A percentile compares a stretch with the other conserved stretches of the same genome.
phyloP scores from a whole-genome alignment of 2,888 invertebrate species.

The Blera fallax region DNA sequence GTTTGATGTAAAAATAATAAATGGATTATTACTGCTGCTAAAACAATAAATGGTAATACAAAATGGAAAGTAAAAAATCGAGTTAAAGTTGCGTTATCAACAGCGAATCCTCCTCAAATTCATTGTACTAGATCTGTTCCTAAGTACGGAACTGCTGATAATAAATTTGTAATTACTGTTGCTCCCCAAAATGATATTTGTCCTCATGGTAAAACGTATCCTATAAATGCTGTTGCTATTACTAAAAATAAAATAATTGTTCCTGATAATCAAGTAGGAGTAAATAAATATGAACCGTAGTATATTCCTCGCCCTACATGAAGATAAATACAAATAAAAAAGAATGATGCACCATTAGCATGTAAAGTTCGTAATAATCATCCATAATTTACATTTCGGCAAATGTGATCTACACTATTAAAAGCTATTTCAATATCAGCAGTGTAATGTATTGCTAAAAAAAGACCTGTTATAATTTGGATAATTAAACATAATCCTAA shows the following conservation, averaged over 20 bases:
- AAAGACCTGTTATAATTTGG: constrained; percentile 87
- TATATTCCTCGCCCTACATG: constrained; percentile 87
- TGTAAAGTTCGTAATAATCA: constrained; percentile 87
- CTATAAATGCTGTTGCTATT: constrained; percentile 89
- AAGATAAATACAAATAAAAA: constrained; percentile 87
- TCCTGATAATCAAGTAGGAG: constrained; percentile 86
- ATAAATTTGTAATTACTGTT: constrained; percentile 89
- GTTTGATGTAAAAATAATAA: constrained; percentile 86
- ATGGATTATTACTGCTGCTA: constrained; percentile 85
- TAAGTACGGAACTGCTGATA: constrained; percentile 88
- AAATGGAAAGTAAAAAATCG: constrained; percentile 89
- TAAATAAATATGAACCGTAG: constrained; percentile 83
- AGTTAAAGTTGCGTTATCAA: constrained; percentile 88
- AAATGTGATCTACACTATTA: constrained; percentile 86
- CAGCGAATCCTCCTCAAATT: constrained; percentile 90
- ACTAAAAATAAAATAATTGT: constrained; percentile 86
- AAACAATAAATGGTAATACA: constrained; percentile 87
- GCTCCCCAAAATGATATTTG: constrained; percentile 93
- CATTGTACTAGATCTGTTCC: constrained; percentile 86
- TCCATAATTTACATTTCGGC: constrained; percentile 87
- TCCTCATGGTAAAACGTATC: constrained; percentile 90
- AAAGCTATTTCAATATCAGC: constrained; percentile 86
- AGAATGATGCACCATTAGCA: constrained; percentile 88
- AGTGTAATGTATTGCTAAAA: constrained; percentile 87
- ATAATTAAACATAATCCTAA: constrained; percentile 85